Evolutionary conservation across 2,888 invertebrate species (phyloP), one percentile per base, ranked within the genome.

Genomic region (Hyppa rectilinea): DNA sequence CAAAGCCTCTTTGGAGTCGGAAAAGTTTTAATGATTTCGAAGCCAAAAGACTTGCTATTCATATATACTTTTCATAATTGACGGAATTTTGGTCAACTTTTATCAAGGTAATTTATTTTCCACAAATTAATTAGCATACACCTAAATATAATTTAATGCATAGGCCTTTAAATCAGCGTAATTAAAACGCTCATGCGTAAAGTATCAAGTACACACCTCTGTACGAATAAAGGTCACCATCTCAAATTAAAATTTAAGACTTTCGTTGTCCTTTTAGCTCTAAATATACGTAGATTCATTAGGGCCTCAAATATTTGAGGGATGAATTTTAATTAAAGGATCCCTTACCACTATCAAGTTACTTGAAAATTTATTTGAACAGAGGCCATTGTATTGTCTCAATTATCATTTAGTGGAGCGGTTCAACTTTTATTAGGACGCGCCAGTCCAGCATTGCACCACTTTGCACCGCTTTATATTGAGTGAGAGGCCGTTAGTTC

Each of bases 1-100:
- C 82, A 83, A 85, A 85, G 85, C 77, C 71, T 78, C 82, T 88
- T 87, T 85, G 82, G 82, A 85, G 71, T 77, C 50, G 84, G 72
- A 85, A 89, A 91, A 91, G 85, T 92, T 91, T 90, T 91, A 91
- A 92, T 90, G 89, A 92, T 89, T 86, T 87, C 85, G 71, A 71
- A 74, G 60, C 71, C 70, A 74, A 84, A 63, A 71, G 56, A 70
- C 78, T 75, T 78, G 75, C 77, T 80, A 74, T 75, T 76, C 78
- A 77, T 73, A 72, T 70, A 79, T 80, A 78, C 79, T 78, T 83
- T 80, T 72, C 83, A 68, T 68, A 59, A 59, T 62, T 70, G 69
- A 76, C 64, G 55, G 77, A 82, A 73, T 69, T 71, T 74, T 50
- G 59, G 64, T 75, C 50, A 70, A 80, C 60, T 71, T 83, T 64